Evolutionary conservation across 2,113 vertebrate genomes (phyloP).

Genomic region (Aegithalos caudatus): DNA sequence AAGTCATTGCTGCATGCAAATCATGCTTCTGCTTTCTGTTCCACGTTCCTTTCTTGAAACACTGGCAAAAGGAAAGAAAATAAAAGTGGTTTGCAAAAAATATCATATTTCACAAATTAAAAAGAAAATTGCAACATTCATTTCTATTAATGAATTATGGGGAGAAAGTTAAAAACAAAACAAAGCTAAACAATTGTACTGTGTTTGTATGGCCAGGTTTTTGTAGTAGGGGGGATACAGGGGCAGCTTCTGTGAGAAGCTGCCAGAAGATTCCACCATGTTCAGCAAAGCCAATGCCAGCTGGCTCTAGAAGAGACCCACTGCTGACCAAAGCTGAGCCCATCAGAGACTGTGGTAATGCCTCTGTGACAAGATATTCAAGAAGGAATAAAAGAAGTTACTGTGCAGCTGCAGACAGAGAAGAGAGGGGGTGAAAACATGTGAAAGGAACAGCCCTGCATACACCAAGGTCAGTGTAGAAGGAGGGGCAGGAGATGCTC

Average conservation of each 20-base stretch:
- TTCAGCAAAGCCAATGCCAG: background rate
- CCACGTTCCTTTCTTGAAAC: background rate
- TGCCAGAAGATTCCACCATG: background rate
- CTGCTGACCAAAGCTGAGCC: background rate
- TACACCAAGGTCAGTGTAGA: background rate
- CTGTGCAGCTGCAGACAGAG: background rate
- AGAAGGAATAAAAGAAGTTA: too few species aligned
- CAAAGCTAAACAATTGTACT: background rate
- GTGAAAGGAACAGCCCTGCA: background rate
- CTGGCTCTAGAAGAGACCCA: background rate
- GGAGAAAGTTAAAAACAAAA: rapidly evolving
- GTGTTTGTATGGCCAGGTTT: background rate
- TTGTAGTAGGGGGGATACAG: background rate
- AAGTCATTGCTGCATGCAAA: background rate
- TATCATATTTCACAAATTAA: background rate
- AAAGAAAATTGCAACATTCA: background rate
- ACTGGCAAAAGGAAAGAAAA: background rate
- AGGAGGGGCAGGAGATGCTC: background rate
- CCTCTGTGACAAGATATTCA: background rate
- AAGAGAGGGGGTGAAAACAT: rapidly evolving
- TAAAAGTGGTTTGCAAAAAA: background rate
- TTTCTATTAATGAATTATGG: background rate
- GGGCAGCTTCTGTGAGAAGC: background rate
- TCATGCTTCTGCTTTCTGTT: background rate
- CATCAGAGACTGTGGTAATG: rapidly evolving